Evolutionary conservation across 2,888 invertebrate genomes (phyloP), one percentile per base, ranked within the genome.

Genomic region (Megamerina dolium): DNA sequence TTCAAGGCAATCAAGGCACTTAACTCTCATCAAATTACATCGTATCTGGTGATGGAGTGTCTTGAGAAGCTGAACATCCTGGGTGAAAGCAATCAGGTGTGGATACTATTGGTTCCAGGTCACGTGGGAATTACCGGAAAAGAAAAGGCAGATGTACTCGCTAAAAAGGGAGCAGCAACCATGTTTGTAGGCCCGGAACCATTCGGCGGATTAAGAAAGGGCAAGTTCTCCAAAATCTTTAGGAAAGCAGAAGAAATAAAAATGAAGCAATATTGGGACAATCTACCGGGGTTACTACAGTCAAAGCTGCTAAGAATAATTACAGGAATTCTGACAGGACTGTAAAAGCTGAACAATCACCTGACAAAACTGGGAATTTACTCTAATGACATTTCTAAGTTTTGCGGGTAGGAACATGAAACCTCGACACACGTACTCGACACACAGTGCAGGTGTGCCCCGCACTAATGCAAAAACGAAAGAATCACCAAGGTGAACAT

Each of bases 1-100:
- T n/a, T n/a, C n/a, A n/a, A n/a, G n/a, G 23, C 23, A 8, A 23
- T 23, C 6, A 23, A 8, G 23, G 23, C 23, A 23, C 23, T 23
- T 23, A 23, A 8, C 6, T 23, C 23, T 43, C 29, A 29, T 33
- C n/a, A 26, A 26, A 17, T 20, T 23, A n/a, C 19, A 27, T 19
- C 30, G 23, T 17, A 39, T 31, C 31, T 31, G 31, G 31, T 17
- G 18, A 16, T n/a, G 13, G 32, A 39, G 31, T 31, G 31, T 17
- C 18, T 32, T 31, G 23, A 39, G 19, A 20, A 18, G 12, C 17
- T 13, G 27, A 23, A 23, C 23, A 23, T 23, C 6, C 23, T 23
- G 6, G 10, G 23, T 10, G 6, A 10, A 10, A 23, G 10, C 23
- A 23, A 23, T 6, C 23, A 23, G 23, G 23, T 23, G 23, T 10